These are phyloP conservation scores for Rhagonycha fulva DNA, from an alignment of 2,888 invertebrate genomes.

Conservation along the genomic window DNA sequence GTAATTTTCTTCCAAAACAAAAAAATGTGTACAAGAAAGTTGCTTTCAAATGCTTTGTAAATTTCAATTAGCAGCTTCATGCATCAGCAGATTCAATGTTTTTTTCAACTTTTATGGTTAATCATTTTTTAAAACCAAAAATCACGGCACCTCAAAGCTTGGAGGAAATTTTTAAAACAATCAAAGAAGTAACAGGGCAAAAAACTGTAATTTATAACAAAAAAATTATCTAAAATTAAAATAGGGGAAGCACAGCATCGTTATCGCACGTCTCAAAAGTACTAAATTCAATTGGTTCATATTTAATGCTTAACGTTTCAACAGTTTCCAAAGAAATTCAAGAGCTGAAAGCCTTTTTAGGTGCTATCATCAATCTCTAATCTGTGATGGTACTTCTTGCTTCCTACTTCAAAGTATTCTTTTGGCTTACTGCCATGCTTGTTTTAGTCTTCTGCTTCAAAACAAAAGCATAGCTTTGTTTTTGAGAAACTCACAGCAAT, in stretches of 20 bases:
- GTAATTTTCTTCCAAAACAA: not conserved
- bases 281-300: not conserved
- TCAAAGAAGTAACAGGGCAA: too few species aligned
- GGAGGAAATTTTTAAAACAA: not conserved
- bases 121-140: not conserved
- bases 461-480: too few species aligned
- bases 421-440: too few species aligned
- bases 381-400: too few species aligned
- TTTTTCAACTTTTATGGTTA: not conserved
- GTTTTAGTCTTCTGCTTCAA: too few species aligned
- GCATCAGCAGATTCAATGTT: not conserved
- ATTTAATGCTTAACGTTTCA: too few species aligned
- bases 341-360: not conserved
- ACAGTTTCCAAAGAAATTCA: not conserved
- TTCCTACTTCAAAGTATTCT: too few species aligned
- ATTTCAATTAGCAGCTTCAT: not conserved
- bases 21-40: not conserved
- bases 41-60: not conserved
- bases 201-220: not conserved
- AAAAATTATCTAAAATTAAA: too few species aligned
- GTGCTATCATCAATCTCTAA: not conserved
- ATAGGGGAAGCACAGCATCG: too few species aligned
- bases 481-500: too few species aligned
- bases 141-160: not conserved
- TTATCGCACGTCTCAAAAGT: too few species aligned